phyloP scores from a whole-genome alignment of 92 coral and sea anemone genomes.

The Parazoanthus atlanticus region DNA sequence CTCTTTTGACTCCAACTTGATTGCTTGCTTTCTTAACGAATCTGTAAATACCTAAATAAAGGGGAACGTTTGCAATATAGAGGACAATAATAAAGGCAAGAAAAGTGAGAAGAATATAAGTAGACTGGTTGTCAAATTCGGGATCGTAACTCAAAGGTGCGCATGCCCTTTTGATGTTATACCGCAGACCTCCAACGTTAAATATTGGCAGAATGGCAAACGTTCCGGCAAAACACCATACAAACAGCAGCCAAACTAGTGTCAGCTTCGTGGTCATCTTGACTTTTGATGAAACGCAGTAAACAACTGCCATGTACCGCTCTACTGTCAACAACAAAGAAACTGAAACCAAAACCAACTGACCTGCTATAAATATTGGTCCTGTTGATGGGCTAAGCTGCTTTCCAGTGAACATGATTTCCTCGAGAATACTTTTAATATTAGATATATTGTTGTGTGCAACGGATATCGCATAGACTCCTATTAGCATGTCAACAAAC shows the following conservation, averaged over 20 bases:
- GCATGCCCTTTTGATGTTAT: slow-evolving; percentile 80
- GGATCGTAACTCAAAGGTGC: slow-evolving; percentile 77
- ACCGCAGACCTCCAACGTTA: slow-evolving; percentile 75
- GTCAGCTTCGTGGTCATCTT: slow-evolving; percentile 60
- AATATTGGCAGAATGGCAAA: slow-evolving; percentile 73
- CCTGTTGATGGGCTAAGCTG: slow-evolving; percentile 74
- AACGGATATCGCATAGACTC: slow-evolving; percentile 66
- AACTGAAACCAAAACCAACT: slow-evolving; percentile 67
- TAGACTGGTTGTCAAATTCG: slow-evolving; percentile 57
- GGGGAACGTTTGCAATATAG: slow-evolving; percentile 63
- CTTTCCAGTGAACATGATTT: slow-evolving; percentile 75
- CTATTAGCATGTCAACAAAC: slow-evolving; percentile 58
- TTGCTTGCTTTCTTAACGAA: slow-evolving; percentile 68
- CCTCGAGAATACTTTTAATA: slow-evolving; percentile 62
- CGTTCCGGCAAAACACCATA: slow-evolving; percentile 57
- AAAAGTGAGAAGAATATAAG: slow-evolving; percentile 59
- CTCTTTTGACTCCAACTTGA: slow-evolving; percentile 70
- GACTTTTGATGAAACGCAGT: slow-evolving; percentile 58
- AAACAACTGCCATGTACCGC: slow-evolving; percentile 62
- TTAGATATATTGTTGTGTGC: slow-evolving; percentile 65
- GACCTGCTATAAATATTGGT: slow-evolving; percentile 79
- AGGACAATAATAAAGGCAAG: slow-evolving; percentile 56
- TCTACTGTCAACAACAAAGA: slow-evolving; percentile 64
- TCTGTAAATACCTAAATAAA: slow-evolving; percentile 54
- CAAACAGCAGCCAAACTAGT: slow-evolving; percentile 49